Base-by-base conservation (phyloP, 1,140 invertebrate species). In the Panagrolaimus sp. region DNA sequence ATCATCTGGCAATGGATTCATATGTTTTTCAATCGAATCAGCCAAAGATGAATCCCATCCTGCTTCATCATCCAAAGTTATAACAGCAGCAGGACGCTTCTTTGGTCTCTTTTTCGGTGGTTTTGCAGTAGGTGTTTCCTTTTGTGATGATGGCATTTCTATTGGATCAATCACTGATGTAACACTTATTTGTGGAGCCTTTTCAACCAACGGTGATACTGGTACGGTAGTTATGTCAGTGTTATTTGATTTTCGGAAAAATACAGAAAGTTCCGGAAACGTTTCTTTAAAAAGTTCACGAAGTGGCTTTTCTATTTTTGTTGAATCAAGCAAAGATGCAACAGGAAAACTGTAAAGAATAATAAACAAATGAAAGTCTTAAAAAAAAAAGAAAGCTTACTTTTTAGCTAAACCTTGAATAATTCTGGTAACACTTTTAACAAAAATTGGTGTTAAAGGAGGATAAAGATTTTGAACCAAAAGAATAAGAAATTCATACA, bases 281-380 rank as follows among this genome's bases (percentile, higher is more conserved):
- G 15, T 58, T 58, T 58, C 52, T 58, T 58, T 58, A 28, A 58
- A 58, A 28, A 58, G 52, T 58, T 58, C 52, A 21, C 52, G 52
- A n/a, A 58, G 52, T 12, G 52, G 52, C 17, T 58, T 58, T 21
- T 58, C 52, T 12, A 58, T 10, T 58, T 58, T 58, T 28, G 52
- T 58, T 21, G 21, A 58, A 58, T 58, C 52, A 12, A 58, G 52
- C 1, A 58, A 12, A 28, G 52, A n/a, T 17, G 17, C 21, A 12
- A 58, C 17, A 7, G 52, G 52, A 10, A 28, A 28, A 21, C 21
- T 21, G 17, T 21, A 26, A 58, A 26, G 28, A 12, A 21, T 58
- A 28, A 2, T 38, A 2, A 38, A 38, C 32, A 7, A 38, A 38
- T 38, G 12, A 58, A 21, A 21, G 0, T 12, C 26, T 1, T 52